Evolutionary conservation across 2,113 vertebrate genomes (phyloP).

Genomic region (Hyaena hyaena): DNA sequence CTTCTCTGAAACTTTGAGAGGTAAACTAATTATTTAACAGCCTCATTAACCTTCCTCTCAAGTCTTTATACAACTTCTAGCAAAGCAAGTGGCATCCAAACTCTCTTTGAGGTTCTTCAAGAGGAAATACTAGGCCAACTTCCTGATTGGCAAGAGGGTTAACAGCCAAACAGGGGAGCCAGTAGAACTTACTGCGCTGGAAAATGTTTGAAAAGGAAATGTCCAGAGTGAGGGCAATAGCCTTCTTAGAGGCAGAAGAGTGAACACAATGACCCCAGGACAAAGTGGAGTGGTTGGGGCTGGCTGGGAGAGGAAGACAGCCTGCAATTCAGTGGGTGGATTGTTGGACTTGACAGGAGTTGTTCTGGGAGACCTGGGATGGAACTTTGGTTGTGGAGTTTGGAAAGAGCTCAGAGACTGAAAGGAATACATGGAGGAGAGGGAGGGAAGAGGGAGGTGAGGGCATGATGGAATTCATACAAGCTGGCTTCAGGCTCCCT

Average conservation of each 20-base stretch:
- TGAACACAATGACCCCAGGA: constrained; percentile 66
- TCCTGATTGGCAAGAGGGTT: too few species aligned
- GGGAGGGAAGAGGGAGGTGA: neutral
- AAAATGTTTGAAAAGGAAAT: constrained; percentile 54
- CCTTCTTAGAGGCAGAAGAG: constrained; percentile 39
- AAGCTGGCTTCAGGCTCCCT: constrained; percentile 50
- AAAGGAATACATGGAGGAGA: neutral
- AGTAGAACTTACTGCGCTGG: constrained; percentile 17
- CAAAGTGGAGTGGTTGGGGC: constrained; percentile 59
- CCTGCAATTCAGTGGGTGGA: constrained; percentile 73
- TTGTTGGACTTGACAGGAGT: constrained; percentile 72
- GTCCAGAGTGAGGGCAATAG: neutral
- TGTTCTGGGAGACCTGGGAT: constrained; percentile 74
- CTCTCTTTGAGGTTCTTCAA: too few species aligned
- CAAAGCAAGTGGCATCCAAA: too few species aligned
- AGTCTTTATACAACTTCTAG: neutral
- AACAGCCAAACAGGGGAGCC: neutral
- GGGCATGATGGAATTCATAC: constrained; percentile 55
- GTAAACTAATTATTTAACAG: constrained; percentile 26
- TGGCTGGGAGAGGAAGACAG: constrained; percentile 67
- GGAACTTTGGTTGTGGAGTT: constrained; percentile 78
- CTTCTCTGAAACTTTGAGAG: constrained; percentile 1
- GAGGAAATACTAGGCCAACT: too few species aligned
- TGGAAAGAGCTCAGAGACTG: constrained; percentile 73
- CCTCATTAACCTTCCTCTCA: neutral